Evolutionary conservation across 2,888 invertebrate genomes (phyloP), one percentile per base, ranked within the genome.

Genomic region (Eulithis prunata): DNA sequence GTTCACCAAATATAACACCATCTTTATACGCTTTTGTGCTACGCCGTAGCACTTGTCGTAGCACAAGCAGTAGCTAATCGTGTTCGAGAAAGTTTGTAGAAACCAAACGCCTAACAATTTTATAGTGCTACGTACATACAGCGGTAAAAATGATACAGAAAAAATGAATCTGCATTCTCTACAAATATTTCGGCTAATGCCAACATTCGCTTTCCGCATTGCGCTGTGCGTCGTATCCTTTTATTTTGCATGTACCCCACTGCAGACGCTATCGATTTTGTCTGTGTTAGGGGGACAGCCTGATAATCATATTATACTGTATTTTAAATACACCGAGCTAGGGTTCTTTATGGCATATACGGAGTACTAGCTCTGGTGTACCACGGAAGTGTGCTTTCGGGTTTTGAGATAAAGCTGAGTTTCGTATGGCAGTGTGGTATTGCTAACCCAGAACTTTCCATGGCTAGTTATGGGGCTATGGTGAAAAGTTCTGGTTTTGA

Each of bases 211-310:
- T 71, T 77, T 78, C 82, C 78, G 78, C 81, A 80, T 63, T 75
- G 77, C 75, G 71, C 67, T 64, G 58, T 59, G 58, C 47, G 43
- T 53, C 59, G 58, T 76, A 84, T 88, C 84, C 75, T 73, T 57
- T 69, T 72, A 81, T 86, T 88, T 87, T 83, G 83, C 88, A 80
- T 90, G 81, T 90, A 89, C 90, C 70, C 72, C 69, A 74, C 81
- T 81, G 87, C 90, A 91, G 91, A 90, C 92, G 83, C 84, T 92
- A 93, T 93, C 85, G 92, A 93, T 93, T 93, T 91, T 91, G 92
- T 93, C 92, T 91, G 91, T 91, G 90, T 90, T 89, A 92, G 90
- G 92, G 91, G 91, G 90, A 89, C 91, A 90, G 84, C 73, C 77
- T 86, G 86, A 87, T 91, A 91, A 92, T 90, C 87, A 89, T 88